phyloP scores from a whole-genome alignment of 2,113 vertebrate genomes.

The Erythrolamprus reginae region DNA sequence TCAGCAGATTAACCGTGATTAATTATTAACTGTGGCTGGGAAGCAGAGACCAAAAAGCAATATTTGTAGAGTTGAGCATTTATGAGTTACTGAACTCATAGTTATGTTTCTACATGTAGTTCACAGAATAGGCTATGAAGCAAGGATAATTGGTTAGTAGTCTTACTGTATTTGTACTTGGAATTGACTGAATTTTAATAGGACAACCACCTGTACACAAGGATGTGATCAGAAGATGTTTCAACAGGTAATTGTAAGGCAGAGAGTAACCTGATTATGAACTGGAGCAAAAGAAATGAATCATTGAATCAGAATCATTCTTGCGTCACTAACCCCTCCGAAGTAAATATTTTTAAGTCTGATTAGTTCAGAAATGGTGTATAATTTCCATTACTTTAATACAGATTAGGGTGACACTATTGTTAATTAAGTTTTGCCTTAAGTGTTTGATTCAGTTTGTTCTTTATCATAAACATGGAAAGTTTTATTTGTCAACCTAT shows the following conservation, averaged over 20 bases:
- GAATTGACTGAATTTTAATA: conserved; percentile 35
- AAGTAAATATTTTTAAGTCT: not conserved
- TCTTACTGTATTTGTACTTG: conserved; percentile 28
- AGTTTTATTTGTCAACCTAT: not conserved
- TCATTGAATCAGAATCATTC: conserved; percentile 14
- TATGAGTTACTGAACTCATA: conserved; percentile 9
- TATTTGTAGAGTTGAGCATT: not conserved
- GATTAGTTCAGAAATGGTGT: not conserved
- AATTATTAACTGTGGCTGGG: conserved; percentile 48
- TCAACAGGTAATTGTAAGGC: conserved; percentile 6
- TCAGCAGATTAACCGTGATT: conserved; percentile 45
- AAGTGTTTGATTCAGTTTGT: not conserved
- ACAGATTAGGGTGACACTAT: too few relatives aligned
- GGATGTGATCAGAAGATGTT: conserved; percentile 19
- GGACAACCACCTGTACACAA: not conserved
- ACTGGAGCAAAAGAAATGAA: conserved; percentile 38
- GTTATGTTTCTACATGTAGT: not conserved
- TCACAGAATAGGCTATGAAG: not conserved
- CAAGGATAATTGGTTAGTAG: conserved; percentile 5
- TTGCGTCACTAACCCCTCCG: not conserved
- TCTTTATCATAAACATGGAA: not conserved
- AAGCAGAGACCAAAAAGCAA: conserved; percentile 42
- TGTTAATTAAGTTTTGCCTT: not conserved
- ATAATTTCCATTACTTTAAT: not conserved
- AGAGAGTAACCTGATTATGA: not conserved